Conservation (phyloP, 1,140 invertebrate genomes). For the Acromyrmex charruanus region DNA sequence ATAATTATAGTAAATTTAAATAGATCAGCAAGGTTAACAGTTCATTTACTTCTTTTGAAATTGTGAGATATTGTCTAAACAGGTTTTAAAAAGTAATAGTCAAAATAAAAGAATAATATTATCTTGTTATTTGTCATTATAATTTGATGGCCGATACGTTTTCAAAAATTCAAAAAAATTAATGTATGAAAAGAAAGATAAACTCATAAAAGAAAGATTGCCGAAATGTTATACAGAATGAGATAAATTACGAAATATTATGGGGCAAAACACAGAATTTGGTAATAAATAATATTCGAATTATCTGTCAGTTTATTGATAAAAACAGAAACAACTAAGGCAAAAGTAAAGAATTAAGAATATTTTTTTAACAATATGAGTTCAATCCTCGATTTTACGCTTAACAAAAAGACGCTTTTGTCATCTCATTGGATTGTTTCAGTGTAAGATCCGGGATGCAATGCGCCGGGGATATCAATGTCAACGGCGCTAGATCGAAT, state of each 20-base stretch:
- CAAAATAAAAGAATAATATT: neutral
- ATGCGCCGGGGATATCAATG: constrained; percentile 26
- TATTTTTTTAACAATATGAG: neutral
- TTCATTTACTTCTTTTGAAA: neutral
- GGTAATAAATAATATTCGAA: constrained; percentile 4
- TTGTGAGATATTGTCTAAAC: neutral
- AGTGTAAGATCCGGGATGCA: neutral
- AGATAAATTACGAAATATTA: neutral
- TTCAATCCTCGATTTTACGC: neutral
- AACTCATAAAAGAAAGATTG: neutral
- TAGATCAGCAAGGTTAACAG: no score
- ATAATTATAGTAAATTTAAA: no score
- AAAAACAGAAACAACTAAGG: neutral
- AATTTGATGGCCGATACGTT: neutral
- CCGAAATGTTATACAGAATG: neutral
- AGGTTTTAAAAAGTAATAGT: neutral
- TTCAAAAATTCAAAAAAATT: neutral
- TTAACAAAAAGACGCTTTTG: neutral
- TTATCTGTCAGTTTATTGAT: neutral
- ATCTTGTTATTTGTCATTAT: neutral
- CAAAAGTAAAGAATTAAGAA: neutral
- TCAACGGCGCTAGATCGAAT: constrained; percentile 38
- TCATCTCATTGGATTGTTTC: neutral
- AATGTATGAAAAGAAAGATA: neutral
- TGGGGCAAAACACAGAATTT: neutral